Evolutionary conservation across 2,888 invertebrate genomes (phyloP), one percentile per base, ranked within the genome.

Genomic region (Petrophora chlorosata): DNA sequence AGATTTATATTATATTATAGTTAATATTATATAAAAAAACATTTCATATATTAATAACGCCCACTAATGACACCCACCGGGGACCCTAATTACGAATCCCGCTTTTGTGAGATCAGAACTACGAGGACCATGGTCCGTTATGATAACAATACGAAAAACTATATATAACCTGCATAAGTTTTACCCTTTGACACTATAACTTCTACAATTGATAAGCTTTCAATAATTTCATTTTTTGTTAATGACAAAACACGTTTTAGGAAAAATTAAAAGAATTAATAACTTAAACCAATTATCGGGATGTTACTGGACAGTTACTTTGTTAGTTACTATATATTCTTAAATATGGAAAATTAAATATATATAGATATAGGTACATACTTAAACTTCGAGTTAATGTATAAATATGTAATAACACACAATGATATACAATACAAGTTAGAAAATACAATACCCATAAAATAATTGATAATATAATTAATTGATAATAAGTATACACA

Each of bases 191-290:
- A 2, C 10, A 1, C 2, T 7, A 3, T 5, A 3, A 22, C 35
- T 36, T 41, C 14, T 19, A 41, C 41, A 32, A 32, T 12, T 10
- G 13, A 14, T 35, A 16, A 29, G 25, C 29, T 17, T 33, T 38
- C 12, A 38, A 16, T 25, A 36, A 47, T 26, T 48, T 32, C n/a
- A 9, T 29, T 41, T 19, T 36, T 42, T 48, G 48, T 48, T 42
- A 48, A 48, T 40, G 5, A 41, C 26, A 42, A 34, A 41, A 34
- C 35, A 48, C 16, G 25, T 32, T 25, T 26, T 25, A 14, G 30
- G 25, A 23, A 28, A 34, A 40, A 5, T 19, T 17, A 7, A 25
- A 19, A 38, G 35, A 17, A n/a, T 13, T 5, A 14, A 26, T 33
- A 10, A n/a, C 10, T 8, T 26, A 15, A 25, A 28, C 22, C 33